A percentile compares a stretch with the other conserved stretches of the same genome.
Evolutionary conservation across 2,113 vertebrate genomes (phyloP).

Genomic region (Chaetops frenatus): DNA sequence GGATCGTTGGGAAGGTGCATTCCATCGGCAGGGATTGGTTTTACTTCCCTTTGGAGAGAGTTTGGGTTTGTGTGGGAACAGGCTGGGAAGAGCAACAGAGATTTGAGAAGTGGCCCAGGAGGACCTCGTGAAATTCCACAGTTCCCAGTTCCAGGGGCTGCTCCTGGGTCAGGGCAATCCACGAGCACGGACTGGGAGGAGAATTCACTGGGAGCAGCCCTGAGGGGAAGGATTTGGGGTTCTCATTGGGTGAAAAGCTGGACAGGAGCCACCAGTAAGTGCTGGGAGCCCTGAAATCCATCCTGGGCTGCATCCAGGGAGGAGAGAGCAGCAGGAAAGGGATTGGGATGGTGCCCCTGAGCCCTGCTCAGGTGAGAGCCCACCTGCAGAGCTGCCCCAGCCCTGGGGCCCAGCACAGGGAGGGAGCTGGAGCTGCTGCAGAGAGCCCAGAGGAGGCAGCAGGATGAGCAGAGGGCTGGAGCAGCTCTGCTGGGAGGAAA

Average conservation of each 20-base stretch:
- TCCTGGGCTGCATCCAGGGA: neutral
- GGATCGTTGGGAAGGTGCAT: neutral
- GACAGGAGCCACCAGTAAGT: neutral
- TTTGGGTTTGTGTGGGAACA: neutral
- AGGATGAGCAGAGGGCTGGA: neutral
- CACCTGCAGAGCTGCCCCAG: neutral
- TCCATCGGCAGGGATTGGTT: neutral
- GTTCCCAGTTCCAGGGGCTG: neutral
- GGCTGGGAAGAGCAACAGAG: neutral
- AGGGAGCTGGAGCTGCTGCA: neutral
- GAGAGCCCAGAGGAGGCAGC: neutral
- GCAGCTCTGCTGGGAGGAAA: neutral
- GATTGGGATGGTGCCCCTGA: neutral
- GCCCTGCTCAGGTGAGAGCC: neutral
- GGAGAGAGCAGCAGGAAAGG: neutral
- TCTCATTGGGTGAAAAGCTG: neutral
- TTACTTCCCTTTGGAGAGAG: accelerated
- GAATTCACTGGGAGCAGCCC: neutral
- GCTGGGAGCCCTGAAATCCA: neutral
- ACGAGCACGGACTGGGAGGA: neutral
- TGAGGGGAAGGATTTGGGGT: neutral
- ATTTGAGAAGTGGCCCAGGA: neutral
- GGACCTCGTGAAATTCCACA: neutral
- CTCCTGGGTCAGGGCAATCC: neutral
- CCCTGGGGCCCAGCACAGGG: neutral